A percentile compares a stretch with the other conserved stretches of the same genome.
Conservation (phyloP, 2,797 vertebrate genomes). For the Menidia menidia region DNA sequence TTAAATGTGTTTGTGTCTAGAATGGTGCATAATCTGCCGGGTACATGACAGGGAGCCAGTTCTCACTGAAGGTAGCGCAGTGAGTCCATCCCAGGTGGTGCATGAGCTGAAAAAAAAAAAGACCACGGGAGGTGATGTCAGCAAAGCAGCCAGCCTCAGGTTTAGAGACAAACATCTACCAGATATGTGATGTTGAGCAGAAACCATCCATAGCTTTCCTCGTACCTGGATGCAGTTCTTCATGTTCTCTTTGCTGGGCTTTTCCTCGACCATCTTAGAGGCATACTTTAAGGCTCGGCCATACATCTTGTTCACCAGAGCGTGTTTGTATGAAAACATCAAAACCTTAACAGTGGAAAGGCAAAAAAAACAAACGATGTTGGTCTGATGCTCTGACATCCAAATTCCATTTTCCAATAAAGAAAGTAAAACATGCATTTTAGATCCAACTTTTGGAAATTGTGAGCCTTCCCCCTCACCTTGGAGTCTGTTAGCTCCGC, state of each 20-base stretch:
- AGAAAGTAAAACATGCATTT: constrained; percentile 7
- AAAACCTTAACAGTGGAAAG: constrained; percentile 85
- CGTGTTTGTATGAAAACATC: constrained; percentile 96
- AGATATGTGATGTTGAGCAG: background rate
- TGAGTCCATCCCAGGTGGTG: constrained; percentile 94
- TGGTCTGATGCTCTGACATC: background rate
- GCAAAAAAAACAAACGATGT: background rate
- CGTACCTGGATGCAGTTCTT: constrained; percentile 96
- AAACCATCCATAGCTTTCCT: background rate
- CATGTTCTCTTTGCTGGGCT: constrained; percentile 96
- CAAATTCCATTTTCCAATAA: background rate
- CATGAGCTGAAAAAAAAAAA: constrained; percentile 88
- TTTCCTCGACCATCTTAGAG: constrained; percentile 95
- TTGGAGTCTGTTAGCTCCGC: constrained; percentile 94
- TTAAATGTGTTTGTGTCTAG: constrained; percentile 70
- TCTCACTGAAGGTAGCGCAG: constrained; percentile 92
- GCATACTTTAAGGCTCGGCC: constrained; percentile 95
- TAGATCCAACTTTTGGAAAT: background rate
- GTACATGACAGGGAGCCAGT: constrained; percentile 97
- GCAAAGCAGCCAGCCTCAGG: background rate
- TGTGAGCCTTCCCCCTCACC: constrained; percentile 74
- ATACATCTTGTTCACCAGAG: constrained; percentile 94
- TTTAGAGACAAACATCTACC: background rate
- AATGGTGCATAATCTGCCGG: constrained; percentile 94
- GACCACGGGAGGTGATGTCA: background rate